Evolutionary conservation across 2,888 invertebrate species (phyloP).

Genomic region (Brenthis ino): DNA sequence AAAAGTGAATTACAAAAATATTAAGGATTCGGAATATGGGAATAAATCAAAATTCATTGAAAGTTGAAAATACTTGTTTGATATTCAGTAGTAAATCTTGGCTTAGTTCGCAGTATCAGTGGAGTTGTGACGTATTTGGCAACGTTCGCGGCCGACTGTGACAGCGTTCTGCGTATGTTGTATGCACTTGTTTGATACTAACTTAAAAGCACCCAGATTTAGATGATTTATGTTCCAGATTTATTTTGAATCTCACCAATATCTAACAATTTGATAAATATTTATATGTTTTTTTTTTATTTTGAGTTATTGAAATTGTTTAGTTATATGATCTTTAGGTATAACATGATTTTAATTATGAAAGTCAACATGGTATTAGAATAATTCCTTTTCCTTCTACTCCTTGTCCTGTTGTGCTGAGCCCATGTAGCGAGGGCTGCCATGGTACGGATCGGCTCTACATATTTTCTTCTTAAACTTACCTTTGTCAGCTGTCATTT

Average conservation of each 20-base stretch:
- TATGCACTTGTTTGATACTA: constrained; percentile 41
- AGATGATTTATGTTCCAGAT: constrained; percentile 25
- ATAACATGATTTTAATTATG: no score
- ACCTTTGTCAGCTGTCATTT: no score
- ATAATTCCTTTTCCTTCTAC: no score
- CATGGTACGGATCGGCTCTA: no score
- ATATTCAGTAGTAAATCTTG: constrained; percentile 35
- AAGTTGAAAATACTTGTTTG: constrained; percentile 22
- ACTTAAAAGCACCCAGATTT: constrained; percentile 27
- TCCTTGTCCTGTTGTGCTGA: no score
- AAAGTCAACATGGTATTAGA: no score
- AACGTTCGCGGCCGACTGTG: constrained; percentile 72
- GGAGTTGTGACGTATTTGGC: constrained; percentile 78
- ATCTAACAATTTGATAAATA: not conserved
- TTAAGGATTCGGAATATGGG: constrained; percentile 8
- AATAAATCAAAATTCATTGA: constrained; percentile 20
- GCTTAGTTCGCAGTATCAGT: constrained; percentile 44
- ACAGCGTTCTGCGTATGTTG: constrained; percentile 53
- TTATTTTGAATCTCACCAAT: constrained; percentile 5
- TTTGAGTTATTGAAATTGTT: no score
- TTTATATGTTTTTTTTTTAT: not conserved
- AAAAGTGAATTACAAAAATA: constrained; percentile 13
- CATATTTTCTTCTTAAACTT: no score
- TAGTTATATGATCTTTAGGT: no score
- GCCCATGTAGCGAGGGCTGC: no score